These are phyloP conservation scores for Cistogaster globosa DNA, from an alignment of 2,888 invertebrate genomes.

Conservation along the genomic window DNA sequence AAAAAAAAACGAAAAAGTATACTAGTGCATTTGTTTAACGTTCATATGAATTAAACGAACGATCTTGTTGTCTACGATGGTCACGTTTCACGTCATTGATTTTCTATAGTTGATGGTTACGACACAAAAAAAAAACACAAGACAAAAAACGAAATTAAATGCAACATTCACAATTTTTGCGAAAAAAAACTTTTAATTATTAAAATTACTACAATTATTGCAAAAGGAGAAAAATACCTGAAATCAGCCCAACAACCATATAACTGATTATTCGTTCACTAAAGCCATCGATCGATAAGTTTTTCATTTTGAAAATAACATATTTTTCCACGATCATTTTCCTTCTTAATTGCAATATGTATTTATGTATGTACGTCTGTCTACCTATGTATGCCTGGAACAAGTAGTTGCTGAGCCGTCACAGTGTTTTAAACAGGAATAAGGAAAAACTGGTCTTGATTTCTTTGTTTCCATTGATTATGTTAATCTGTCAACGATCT, in stretches of 20 bases:
- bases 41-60: conserved; percentile 30
- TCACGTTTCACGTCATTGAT: conserved; percentile 69
- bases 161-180: conserved; percentile 39
- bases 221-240: conserved; percentile 34
- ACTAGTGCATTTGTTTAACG: not conserved
- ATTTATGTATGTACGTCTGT: not conserved
- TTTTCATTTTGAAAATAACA: conserved; percentile 7
- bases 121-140: not conserved
- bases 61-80: conserved; percentile 57
- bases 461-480: conserved; percentile 37
- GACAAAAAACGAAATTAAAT: not conserved
- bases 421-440: conserved; percentile 26
- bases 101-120: conserved; percentile 53
- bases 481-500: conserved; percentile 56
- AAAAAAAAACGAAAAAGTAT: not conserved
- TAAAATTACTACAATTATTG: conserved; percentile 53
- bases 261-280: conserved; percentile 28
- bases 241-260: conserved; percentile 27
- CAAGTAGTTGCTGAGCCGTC: conserved; percentile 1
- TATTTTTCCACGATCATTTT: conserved; percentile 5
- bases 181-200: conserved; percentile 59
- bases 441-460: conserved; percentile 28
- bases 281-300: conserved; percentile 13
- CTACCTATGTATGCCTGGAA: not conserved
- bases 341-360: not conserved